Base-by-base conservation (phyloP, 2,888 invertebrate species). In the Andrena bucephala region DNA sequence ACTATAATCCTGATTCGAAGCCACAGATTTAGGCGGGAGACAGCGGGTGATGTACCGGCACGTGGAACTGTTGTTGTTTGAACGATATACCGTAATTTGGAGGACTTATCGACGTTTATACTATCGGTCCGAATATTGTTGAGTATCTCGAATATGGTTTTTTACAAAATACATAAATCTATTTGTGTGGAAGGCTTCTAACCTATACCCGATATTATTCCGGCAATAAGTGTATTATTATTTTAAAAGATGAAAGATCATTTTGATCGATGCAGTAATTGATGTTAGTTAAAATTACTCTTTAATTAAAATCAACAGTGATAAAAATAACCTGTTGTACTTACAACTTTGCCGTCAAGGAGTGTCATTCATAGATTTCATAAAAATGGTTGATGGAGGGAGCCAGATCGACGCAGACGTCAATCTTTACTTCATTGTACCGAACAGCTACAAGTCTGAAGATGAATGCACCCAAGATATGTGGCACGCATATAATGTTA, bases 401-500 rank as follows among this genome's bases (percentile, higher is more conserved):
- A 92, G 88, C 77, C 90, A 91, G 36, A 54, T 85, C 7, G 85
- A 87, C 16, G 81, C 65, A 20, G 83, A 92, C 66, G 69, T 94
- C 52, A 92, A 90, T 66, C 85, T 94, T 29, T 90, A 90, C 65
- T 96, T 96, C 93, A 94, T 96, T 16, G 94, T 96, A 81, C 95
- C 95, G 1, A 93, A 92, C 48, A 93, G 94, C 80, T 95, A 94
- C 88, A 88, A 92, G 24, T 93, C 92, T 87, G 95, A 95, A 92
- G 92, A 95, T 93, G 95, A 96, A 67, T 96, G 96, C 85, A 94
- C 95, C 0, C 95, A 95, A 83, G 95, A 95, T 80, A 96, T 96
- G 96, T 95, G 95, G 92, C 94, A 95, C 81, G 95, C 96, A 3
- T 96, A 94, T 91, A 94, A 95, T 86, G 96, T 96, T 94, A 94